phyloP scores from a whole-genome alignment of 2,888 invertebrate genomes.

The Liposcelis brunnea region DNA sequence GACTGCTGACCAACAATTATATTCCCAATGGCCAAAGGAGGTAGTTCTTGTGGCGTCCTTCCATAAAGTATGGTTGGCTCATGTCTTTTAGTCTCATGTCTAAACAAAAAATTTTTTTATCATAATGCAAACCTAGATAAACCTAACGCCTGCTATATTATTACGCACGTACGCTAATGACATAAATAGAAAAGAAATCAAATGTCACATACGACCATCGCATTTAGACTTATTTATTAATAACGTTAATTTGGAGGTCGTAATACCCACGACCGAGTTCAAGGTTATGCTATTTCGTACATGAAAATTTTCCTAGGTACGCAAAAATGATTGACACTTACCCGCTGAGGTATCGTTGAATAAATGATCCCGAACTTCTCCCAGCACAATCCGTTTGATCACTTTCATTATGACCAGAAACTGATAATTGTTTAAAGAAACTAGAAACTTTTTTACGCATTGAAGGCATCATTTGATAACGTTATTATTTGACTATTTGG shows the following conservation, averaged over 20 bases:
- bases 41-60: constrained; percentile 53
- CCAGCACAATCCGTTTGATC: constrained; percentile 25
- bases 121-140: no score
- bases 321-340: constrained; percentile 24
- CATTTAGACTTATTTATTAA: no score
- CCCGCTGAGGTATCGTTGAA: constrained; percentile 53
- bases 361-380: constrained; percentile 36
- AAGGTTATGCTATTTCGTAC: background rate
- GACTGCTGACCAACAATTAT: constrained; percentile 32
- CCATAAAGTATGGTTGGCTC: constrained; percentile 49
- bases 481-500: no score
- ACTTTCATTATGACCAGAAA: constrained; percentile 39
- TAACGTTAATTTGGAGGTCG: no score
- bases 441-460: constrained; percentile 50
- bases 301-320: background rate
- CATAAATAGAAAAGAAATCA: background rate
- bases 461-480: constrained; percentile 39
- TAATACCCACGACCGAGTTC: no score
- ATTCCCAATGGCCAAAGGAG: constrained; percentile 36
- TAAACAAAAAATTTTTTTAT: constrained; percentile 18
- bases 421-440: constrained; percentile 53
- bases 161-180: background rate
- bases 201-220: no score
- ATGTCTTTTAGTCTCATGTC: constrained; percentile 25
- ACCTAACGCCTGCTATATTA: no score